Conservation (phyloP, 2,888 invertebrate genomes). For the Lepetodrilus schrolli region DNA sequence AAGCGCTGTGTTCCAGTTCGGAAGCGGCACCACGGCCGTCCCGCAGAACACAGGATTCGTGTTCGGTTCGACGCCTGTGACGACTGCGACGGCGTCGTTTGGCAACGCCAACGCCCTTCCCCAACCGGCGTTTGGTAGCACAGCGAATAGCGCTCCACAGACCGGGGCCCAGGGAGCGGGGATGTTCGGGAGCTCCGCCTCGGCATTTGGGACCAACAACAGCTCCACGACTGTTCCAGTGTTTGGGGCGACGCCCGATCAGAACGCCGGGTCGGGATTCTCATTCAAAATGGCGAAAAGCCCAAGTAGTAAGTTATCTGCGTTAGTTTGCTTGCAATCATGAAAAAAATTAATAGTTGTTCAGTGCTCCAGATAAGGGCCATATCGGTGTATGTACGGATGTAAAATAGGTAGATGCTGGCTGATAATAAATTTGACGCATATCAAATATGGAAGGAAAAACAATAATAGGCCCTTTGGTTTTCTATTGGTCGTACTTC, state of each 20-base stretch:
- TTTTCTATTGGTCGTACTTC: too few species aligned
- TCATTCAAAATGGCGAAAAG: neutral
- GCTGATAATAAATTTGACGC: too few species aligned
- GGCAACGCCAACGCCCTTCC: neutral
- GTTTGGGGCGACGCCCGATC: neutral
- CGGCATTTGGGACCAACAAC: neutral
- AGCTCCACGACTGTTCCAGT: neutral
- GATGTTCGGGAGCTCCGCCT: neutral
- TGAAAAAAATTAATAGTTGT: too few species aligned
- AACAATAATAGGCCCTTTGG: too few species aligned
- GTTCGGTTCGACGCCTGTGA: neutral
- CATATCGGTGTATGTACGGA: too few species aligned
- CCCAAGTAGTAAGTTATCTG: neutral
- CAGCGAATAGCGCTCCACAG: neutral
- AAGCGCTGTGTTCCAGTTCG: conserved; percentile 8
- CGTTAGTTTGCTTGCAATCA: too few species aligned
- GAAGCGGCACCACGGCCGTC: neutral
- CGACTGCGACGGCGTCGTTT: conserved; percentile 1
- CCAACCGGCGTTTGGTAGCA: conserved; percentile 11
- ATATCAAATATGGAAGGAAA: too few species aligned
- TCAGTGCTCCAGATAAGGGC: too few species aligned
- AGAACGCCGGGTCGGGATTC: neutral
- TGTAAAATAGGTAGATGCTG: too few species aligned
- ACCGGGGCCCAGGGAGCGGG: neutral
- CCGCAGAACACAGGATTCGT: neutral